Base-by-base conservation (phyloP, 1,140 invertebrate species). In the Listronotus bonariensis region DNA sequence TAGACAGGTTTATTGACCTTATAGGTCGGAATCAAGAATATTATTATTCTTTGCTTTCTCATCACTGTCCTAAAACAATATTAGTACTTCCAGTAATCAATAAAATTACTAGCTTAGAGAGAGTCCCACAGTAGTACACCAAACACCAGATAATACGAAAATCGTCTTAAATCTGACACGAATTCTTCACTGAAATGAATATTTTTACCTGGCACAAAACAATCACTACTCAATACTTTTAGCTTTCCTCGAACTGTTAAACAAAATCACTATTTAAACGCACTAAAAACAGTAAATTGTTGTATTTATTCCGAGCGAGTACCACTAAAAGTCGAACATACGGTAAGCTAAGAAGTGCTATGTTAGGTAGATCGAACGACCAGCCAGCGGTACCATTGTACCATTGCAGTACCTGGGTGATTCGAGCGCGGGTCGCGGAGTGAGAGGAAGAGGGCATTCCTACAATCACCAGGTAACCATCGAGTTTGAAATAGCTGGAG, bases 401-500 rank as follows among this genome's bases (percentile, higher is more conserved):
- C 41, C 51, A 63, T 55, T 63, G 60, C 60, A 62, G 52, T 43
- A 62, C 59, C 32, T 34, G 3, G 40, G 41, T 60, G 46, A 51
- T 11, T 26, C 18, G 51, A 38, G n/a, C 14, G 55, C 20, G 56
- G 61, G 51, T 41, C 58, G 70, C 46, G 64, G 64, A 58, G 72
- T 58, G 51, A 70, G 70, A 66, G 68, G 70, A 46, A 55, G 49
- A 17, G 38, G 61, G 65, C 68, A 72, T 72, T 72, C 71, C 68
- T 71, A 68, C 64, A 38, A 34, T 59, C 60, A 63, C 60, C 68
- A 67, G 64, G 68, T 69, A 69, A 59, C 54, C 68, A 57, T 34
- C 65, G 65, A 61, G 45, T 34, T 56, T 46, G 20, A 14, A 67
- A 36, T 12, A 46, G 38, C 31, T 66, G 62, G 41, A 63, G 48